Conservation (phyloP, 2,797 vertebrate genomes). For the Cygnus olor region DNA sequence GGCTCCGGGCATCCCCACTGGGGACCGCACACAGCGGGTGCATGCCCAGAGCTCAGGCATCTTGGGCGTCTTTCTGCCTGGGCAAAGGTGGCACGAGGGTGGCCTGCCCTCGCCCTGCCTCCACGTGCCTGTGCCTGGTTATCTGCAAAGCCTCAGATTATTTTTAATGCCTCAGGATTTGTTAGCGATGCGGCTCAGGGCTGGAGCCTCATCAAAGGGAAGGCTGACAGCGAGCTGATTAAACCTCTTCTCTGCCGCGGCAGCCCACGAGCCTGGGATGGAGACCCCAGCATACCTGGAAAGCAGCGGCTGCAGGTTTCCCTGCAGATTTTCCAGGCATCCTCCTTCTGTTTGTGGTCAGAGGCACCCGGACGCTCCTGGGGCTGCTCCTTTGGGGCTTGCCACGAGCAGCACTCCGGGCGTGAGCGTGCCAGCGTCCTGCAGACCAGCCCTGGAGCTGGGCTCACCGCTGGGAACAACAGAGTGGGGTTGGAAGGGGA, state of each 20-base stretch:
- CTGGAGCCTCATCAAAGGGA: not conserved
- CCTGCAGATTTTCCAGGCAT: no score
- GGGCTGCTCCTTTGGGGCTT: not conserved
- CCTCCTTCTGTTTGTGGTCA: no score
- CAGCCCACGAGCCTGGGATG: no score
- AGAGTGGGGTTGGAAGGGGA: not conserved
- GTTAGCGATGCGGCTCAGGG: not conserved
- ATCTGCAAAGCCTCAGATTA: not conserved
- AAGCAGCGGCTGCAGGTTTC: no score
- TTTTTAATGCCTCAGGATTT: not conserved
- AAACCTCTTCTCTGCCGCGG: no score
- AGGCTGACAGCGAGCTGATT: not conserved
- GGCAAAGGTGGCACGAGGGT: no score
- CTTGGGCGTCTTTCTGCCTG: no score
- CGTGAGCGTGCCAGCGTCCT: not conserved
- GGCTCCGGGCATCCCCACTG: no score
- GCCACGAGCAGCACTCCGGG: accelerated
- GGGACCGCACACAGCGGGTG: no score
- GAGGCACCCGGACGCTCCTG: not conserved
- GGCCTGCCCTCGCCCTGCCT: not conserved
- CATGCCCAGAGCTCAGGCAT: no score
- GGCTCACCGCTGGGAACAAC: not conserved
- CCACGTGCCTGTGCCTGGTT: accelerated
- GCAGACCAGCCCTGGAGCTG: not conserved
- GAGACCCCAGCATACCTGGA: no score